Percentiles rank a stretch among this genome's conserved stretches.
phyloP scores from a whole-genome alignment of 1,140 invertebrate species.

The Teleogryllus occipitalis region DNA sequence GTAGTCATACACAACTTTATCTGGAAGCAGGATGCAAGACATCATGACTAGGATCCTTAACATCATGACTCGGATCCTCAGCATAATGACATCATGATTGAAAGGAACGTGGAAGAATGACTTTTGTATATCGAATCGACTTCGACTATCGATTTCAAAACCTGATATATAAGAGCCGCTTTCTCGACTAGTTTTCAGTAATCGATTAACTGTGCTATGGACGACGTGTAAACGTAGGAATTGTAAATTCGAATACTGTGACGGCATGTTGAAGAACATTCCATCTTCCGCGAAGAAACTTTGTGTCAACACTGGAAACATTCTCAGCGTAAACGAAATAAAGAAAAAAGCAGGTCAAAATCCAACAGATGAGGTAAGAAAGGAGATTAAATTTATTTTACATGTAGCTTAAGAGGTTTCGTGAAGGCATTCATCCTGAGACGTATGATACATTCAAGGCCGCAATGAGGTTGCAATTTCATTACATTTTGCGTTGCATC shows the following conservation, averaged over 20 bases:
- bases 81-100: no score
- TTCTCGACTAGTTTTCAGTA: not conserved
- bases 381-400: conserved; percentile 3
- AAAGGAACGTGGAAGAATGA: no score
- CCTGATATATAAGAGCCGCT: not conserved
- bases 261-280: conserved; percentile 18
- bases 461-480: conserved; percentile 12
- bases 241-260: not conserved
- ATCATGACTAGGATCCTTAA: no score
- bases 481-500: not conserved
- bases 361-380: conserved; percentile 67
- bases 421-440: not conserved
- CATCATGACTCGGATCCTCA: no score
- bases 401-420: conserved; percentile 14
- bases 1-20: no score
- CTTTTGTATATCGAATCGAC: no score
- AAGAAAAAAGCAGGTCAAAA: conserved; percentile 74
- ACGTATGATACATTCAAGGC: conserved; percentile 4
- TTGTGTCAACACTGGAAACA: conserved; percentile 75
- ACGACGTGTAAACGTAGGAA: not conserved
- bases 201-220: not conserved
- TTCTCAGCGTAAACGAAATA: conserved; percentile 68
- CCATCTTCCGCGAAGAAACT: conserved; percentile 27
- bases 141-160: no score
- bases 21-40: no score